A percentile compares a stretch with the other conserved stretches of the same genome.
Evolutionary conservation across 2,797 vertebrate genomes (phyloP).

Genomic region (Falco concolor): DNA sequence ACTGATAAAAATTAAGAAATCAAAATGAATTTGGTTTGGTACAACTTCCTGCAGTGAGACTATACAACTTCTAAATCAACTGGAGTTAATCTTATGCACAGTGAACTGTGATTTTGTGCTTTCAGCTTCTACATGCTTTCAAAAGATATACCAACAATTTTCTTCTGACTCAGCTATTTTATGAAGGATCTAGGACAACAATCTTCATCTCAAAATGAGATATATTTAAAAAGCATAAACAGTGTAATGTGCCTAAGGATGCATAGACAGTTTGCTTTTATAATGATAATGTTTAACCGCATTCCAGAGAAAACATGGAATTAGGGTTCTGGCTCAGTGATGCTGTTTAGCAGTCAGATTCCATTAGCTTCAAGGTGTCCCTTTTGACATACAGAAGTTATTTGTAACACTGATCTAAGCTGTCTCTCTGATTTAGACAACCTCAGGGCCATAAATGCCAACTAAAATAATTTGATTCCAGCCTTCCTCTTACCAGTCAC

Average conservation of each 20-base stretch:
- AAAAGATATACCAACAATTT: constrained; percentile 32
- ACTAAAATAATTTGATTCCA: constrained; percentile 7
- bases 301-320: constrained; percentile 47
- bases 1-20: not conserved
- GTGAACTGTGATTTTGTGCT: not conserved
- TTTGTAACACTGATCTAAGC: constrained; percentile 1
- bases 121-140: constrained; percentile 17
- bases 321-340: constrained; percentile 35
- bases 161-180: constrained; percentile 45
- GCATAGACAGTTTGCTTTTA: constrained; percentile 49
- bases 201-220: constrained; percentile 56
- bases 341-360: constrained; percentile 41
- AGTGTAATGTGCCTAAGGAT: constrained; percentile 52
- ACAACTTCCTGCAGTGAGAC: not conserved
- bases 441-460: not conserved
- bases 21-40: not conserved
- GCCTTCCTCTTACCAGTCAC: not conserved
- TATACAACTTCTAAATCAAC: not conserved
- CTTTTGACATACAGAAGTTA: constrained; percentile 22
- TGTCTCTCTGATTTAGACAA: not conserved
- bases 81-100: not conserved
- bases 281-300: not conserved
- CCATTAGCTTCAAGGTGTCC: constrained; percentile 35
- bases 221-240: constrained; percentile 48
- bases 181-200: constrained; percentile 6